A percentile compares a stretch with the other conserved stretches of the same genome.
phyloP scores from a whole-genome alignment of 2,113 vertebrate genomes.

The Panthera uncia region DNA sequence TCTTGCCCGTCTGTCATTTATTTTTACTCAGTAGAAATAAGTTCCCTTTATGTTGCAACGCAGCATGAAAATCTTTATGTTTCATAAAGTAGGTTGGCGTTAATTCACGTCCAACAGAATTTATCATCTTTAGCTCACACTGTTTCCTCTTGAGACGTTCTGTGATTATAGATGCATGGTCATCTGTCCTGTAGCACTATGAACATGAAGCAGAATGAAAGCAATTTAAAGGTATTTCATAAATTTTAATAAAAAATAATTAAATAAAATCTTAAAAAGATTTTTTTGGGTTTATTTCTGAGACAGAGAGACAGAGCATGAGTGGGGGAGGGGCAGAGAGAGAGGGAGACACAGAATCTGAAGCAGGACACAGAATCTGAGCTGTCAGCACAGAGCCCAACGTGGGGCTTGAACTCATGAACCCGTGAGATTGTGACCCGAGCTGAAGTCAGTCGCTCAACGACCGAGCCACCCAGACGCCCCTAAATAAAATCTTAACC shows the following conservation, averaged over 20 bases:
- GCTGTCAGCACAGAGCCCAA: too few relatives aligned
- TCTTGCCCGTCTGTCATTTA: background rate
- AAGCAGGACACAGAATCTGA: too few relatives aligned
- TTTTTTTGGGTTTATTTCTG: too few relatives aligned
- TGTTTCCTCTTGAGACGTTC: background rate
- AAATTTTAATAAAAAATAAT: background rate
- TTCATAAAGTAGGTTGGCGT: background rate
- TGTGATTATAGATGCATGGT: fast-evolving
- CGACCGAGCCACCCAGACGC: too few relatives aligned
- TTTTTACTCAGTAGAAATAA: background rate
- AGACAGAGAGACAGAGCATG: too few relatives aligned
- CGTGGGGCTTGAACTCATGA: too few relatives aligned
- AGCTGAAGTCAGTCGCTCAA: too few relatives aligned
- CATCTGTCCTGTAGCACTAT: background rate
- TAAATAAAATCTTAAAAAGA: background rate
- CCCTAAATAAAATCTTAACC: background rate
- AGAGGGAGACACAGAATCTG: too few relatives aligned
- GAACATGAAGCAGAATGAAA: background rate
- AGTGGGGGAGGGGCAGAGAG: too few relatives aligned
- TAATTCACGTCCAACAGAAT: background rate
- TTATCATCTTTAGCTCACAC: background rate
- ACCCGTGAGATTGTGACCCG: too few relatives aligned
- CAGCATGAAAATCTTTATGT: background rate
- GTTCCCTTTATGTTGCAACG: background rate
- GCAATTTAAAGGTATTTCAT: background rate